Conservation (phyloP, 1,140 invertebrate species). For the Hyles vespertilio region DNA sequence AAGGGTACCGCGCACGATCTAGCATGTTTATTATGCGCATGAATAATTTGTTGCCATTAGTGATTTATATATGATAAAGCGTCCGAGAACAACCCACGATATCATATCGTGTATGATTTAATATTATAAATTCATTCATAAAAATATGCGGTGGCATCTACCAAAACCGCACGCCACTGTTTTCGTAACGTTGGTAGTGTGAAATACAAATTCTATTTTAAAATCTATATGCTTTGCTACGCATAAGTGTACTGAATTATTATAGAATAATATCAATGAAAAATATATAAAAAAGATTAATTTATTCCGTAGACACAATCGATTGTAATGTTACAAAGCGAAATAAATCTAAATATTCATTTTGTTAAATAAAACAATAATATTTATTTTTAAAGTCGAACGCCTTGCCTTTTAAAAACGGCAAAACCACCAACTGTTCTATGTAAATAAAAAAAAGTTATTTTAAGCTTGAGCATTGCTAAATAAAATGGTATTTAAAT, state of each 20-base stretch:
- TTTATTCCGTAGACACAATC: no score
- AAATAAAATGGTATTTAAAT: slow-evolving; percentile 14
- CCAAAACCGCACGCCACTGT: not conserved
- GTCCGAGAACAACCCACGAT: slow-evolving; percentile 43
- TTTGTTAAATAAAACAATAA: no score
- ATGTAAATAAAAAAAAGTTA: no score
- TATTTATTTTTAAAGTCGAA: no score
- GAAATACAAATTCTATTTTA: not conserved
- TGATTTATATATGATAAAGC: slow-evolving; percentile 67
- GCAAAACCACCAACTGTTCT: no score
- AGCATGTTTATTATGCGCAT: slow-evolving; percentile 68
- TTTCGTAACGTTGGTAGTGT: not conserved
- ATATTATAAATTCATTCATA: slow-evolving; percentile 13
- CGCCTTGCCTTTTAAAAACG: no score
- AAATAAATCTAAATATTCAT: no score
- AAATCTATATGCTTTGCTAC: not conserved
- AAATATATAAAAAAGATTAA: no score
- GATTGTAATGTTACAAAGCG: no score
- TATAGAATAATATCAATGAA: no score
- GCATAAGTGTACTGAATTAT: no score
- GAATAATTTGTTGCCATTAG: slow-evolving; percentile 69
- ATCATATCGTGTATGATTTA: slow-evolving; percentile 46
- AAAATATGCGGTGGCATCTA: slow-evolving; percentile 1
- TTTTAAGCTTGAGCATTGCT: no score
- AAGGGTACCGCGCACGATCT: slow-evolving; percentile 52